A percentile compares a stretch with the other conserved stretches of the same genome.
Evolutionary conservation across 2,797 vertebrate species (phyloP).

Genomic region (Sorex maritimensis): DNA sequence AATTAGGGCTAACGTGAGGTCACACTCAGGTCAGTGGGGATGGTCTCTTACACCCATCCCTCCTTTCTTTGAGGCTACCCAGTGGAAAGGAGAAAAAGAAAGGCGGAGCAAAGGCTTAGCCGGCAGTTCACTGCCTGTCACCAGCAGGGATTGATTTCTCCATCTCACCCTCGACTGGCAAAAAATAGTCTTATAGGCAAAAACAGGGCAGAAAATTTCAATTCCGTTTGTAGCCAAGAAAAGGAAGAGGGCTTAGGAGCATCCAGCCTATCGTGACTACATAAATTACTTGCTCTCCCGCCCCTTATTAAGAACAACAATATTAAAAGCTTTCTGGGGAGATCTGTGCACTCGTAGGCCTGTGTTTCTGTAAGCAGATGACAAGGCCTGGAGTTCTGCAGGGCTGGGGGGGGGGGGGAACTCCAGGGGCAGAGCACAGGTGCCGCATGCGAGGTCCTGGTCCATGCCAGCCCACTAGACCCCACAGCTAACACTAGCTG

Average conservation of each 20-base stretch:
- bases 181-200: background rate
- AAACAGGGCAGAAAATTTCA: background rate
- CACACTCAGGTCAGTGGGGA: background rate
- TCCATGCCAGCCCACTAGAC: too few relatives aligned
- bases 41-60: background rate
- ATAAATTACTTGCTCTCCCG: background rate
- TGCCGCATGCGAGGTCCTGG: too few relatives aligned
- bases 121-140: background rate
- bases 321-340: slow-evolving; percentile 9
- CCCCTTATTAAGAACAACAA: too few relatives aligned
- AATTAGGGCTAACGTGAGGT: background rate
- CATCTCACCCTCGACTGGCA: background rate
- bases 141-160: background rate
- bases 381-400: background rate
- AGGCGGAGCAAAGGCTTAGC: background rate
- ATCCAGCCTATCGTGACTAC: background rate
- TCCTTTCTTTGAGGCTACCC: too few relatives aligned
- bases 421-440: too few relatives aligned
- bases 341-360: background rate
- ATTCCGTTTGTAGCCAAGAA: background rate
- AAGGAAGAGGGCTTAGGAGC: background rate
- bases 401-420: too few relatives aligned
- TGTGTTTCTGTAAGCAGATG: background rate
- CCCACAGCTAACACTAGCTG: too few relatives aligned
- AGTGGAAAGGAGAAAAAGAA: background rate